Evolutionary conservation across 2,113 vertebrate genomes (phyloP).

Genomic region (Ariopsis seemanni): DNA sequence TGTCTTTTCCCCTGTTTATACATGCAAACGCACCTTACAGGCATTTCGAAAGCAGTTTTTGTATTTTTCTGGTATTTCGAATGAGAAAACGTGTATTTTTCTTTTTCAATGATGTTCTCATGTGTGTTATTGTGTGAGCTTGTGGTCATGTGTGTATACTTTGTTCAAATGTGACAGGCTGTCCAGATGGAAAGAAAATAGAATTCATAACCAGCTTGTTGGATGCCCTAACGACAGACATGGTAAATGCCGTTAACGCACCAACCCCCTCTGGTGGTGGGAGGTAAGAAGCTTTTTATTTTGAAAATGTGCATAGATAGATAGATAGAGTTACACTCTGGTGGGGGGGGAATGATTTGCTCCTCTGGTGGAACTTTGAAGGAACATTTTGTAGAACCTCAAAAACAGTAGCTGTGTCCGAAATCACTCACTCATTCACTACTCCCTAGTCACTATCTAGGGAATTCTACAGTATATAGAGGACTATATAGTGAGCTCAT

Average conservation of each 20-base stretch:
- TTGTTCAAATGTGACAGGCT: slow-evolving; percentile 76
- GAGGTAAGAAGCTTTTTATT: slow-evolving; percentile 81
- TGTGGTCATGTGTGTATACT: background rate
- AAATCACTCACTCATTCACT: too few species aligned
- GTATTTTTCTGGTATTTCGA: background rate
- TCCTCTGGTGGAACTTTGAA: background rate
- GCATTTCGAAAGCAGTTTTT: background rate
- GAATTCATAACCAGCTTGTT: slow-evolving; percentile 97
- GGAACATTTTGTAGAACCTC: background rate
- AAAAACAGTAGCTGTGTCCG: too few species aligned
- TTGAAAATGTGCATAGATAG: background rate
- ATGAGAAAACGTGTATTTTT: background rate
- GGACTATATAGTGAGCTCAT: too few species aligned
- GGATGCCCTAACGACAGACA: slow-evolving; percentile 97
- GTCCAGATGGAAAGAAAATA: slow-evolving; percentile 93
- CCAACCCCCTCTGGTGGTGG: slow-evolving; percentile 91
- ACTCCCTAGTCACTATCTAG: too few species aligned
- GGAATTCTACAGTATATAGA: too few species aligned
- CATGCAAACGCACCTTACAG: background rate
- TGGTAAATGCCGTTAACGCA: slow-evolving; percentile 98
- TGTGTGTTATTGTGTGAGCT: background rate
- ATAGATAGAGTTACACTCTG: too few species aligned
- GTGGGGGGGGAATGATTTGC: too few species aligned
- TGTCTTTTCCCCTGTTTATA: slow-evolving; percentile 49
- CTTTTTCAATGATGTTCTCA: too few species aligned